Percentiles rank a stretch among this genome's conserved stretches.
These are phyloP conservation scores for Parus major DNA, from an alignment of 2,113 vertebrate genomes.

Conservation along the genomic window DNA sequence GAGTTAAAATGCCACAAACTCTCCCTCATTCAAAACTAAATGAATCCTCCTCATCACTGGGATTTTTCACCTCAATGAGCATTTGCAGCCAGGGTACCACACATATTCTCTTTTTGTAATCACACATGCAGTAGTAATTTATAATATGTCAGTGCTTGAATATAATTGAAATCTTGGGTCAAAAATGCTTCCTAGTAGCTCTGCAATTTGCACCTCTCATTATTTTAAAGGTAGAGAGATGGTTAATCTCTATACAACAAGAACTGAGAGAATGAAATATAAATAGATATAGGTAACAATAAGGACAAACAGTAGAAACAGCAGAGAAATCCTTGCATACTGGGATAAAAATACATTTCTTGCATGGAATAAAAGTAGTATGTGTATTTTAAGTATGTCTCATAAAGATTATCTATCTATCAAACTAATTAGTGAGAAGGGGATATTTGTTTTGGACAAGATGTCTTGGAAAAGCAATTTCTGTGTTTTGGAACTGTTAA, in stretches of 20 bases:
- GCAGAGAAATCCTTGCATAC: not conserved
- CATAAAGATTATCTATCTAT: slow-evolving; percentile 29
- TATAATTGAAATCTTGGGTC: not conserved
- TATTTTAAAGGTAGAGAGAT: not conserved
- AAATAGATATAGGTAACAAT: not conserved
- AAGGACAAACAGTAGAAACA: not conserved
- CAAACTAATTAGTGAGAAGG: slow-evolving; percentile 12
- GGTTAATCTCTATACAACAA: not conserved
- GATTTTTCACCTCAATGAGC: not conserved
- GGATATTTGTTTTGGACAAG: slow-evolving; percentile 50
- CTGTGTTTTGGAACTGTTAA: slow-evolving; percentile 24
- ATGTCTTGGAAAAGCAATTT: not conserved
- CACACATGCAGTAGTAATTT: not conserved
- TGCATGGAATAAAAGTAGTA: not conserved
- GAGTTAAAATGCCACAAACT: not conserved
- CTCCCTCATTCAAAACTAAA: not conserved
- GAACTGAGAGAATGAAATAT: not conserved
- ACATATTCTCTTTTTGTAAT: not conserved
- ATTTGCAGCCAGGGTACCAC: not conserved
- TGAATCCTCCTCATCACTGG: not conserved
- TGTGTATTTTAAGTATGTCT: not conserved
- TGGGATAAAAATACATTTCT: not conserved
- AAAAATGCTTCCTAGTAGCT: not conserved
- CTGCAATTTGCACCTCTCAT: not conserved
- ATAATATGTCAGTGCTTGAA: not conserved